Base-by-base conservation (phyloP, 1,140 invertebrate species). In the Drosophila pallidifrons region DNA sequence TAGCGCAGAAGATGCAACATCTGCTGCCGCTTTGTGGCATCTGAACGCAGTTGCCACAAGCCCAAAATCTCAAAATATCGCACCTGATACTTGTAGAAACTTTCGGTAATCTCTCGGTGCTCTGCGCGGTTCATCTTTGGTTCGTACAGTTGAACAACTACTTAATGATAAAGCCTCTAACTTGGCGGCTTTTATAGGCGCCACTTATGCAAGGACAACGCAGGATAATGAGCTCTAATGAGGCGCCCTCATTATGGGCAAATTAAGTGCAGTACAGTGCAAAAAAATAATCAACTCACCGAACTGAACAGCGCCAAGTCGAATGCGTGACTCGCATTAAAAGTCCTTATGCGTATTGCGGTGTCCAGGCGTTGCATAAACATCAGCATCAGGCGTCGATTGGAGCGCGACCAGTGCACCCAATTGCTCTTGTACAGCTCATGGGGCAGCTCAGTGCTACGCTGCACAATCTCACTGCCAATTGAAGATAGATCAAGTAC, bases 381-480 rank as follows among this genome's bases (percentile, higher is more conserved):
- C 10, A 92, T 64, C 20, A 92, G 35, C 10, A 82, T 16, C 30
- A 91, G 47, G 6, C 80, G 63, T 3, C 74, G 76, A 63, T 91
- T 82, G 6, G 35, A 7, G 1, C 76, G 66, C 7, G 52, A 28
- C 73, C 87, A 91, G 41, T 46, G 35, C 46, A 82, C 69, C 91
- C 91, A 92, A 16, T 81, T 57, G 15, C 81, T 73, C 49, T 70
- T 73, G 72, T 92, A 92, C 0, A 92, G 46, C 13, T 80, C 75
- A 38, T 81, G 76, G 3, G 77, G 49, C 25, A 92, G 35, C 4
- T 73, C 49, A 11, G 63, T 49, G 43, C 87, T 92, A 47, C 75
- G 57, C 2, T 89, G 65, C 1, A 79, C 77, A 3, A 92, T 63
- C 46, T 91, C 90, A 0, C 87, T 91, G 2, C 0, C 35, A 38